Evolutionary conservation across 1,140 invertebrate species (phyloP).

Genomic region (Drosophila santomea): DNA sequence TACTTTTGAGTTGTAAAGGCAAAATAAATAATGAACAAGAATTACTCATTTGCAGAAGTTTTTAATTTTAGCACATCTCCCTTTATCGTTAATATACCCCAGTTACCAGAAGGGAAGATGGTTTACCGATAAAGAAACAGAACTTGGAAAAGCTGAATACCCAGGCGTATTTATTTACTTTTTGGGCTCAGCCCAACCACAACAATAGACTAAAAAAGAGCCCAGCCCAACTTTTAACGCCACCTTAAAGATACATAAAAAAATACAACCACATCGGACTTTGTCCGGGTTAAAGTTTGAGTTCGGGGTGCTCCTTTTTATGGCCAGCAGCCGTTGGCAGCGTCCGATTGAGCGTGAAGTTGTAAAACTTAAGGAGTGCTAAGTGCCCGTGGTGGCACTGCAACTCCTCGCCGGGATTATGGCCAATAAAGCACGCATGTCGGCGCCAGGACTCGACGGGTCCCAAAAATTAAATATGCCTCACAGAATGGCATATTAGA

Average conservation of each 20-base stretch:
- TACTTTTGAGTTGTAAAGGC: not conserved
- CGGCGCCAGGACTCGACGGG: constrained; percentile 1
- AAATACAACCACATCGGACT: constrained; percentile 23
- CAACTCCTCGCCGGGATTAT: constrained; percentile 47
- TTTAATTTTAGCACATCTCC: not conserved
- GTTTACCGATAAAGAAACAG: constrained; percentile 23
- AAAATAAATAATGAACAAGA: not conserved
- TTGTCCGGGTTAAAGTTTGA: constrained; percentile 66
- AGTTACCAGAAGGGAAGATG: not conserved
- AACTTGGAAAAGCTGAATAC: constrained; percentile 33
- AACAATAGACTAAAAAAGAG: constrained; percentile 26
- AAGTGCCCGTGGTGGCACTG: constrained; percentile 51
- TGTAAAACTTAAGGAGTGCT: constrained; percentile 83
- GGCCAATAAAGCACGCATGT: constrained; percentile 69
- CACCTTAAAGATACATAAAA: constrained; percentile 27
- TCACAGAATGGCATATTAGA: constrained; percentile 4
- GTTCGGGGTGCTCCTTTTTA: constrained; percentile 63
- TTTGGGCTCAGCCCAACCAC: constrained; percentile 19
- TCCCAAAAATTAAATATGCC: constrained; percentile 65
- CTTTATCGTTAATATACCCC: constrained; percentile 2
- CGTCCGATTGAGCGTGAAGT: constrained; percentile 77
- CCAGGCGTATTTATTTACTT: constrained; percentile 41
- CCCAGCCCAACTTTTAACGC: constrained; percentile 20
- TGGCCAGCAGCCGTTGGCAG: constrained; percentile 32
- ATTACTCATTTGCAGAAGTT: not conserved